Evolutionary conservation across 2,888 invertebrate genomes (phyloP), one percentile per base, ranked within the genome.

Genomic region (Dendrolimus houi): DNA sequence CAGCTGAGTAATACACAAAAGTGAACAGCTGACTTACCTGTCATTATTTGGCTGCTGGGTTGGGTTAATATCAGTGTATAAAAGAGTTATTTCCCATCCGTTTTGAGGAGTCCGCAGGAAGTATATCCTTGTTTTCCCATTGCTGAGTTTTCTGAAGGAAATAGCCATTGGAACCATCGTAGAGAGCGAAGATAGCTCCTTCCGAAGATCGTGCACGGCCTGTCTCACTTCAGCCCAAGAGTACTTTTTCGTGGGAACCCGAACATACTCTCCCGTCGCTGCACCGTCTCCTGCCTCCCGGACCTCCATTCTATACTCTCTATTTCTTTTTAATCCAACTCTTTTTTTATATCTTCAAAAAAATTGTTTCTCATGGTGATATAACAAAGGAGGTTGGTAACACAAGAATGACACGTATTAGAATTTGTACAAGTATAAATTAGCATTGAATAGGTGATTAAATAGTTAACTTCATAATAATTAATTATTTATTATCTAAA

Each of bases 31-130:
- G 47, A 70, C 70, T 61, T 65, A 87, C 88, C 91, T 86, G 52
- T 85, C 75, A 62, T 87, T 91, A 64, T 85, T 92, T 9, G 93
- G 87, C 62, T 92, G 92, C 62, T 87, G 85, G n/a, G 91, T 91
- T 59, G 92, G 91, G 55, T 93, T 93, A n/a, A 98, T 93, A 79
- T 98, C 98, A 0, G 95, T 94, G 74, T 95, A 98, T 1, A 98
- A 87, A 10, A 98, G 85, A 0, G 97, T 98, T 2, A 96, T 96
- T 81, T 98, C 98, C 94, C 97, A 96, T 13, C 96, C 96, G 72
- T 96, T 96, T 56, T 95, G 95, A 0, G 96, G 96, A 29, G 96
- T 96, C 67, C 97, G 95, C 61, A 98, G 91, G 80, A 98, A 98
- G 83, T 98, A 98, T 71, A 98, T 94, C 71, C 97, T 92, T 10